These are phyloP conservation scores for Gadus chalcogrammus DNA, from an alignment of 2,113 vertebrate species.

Conservation along the genomic window DNA sequence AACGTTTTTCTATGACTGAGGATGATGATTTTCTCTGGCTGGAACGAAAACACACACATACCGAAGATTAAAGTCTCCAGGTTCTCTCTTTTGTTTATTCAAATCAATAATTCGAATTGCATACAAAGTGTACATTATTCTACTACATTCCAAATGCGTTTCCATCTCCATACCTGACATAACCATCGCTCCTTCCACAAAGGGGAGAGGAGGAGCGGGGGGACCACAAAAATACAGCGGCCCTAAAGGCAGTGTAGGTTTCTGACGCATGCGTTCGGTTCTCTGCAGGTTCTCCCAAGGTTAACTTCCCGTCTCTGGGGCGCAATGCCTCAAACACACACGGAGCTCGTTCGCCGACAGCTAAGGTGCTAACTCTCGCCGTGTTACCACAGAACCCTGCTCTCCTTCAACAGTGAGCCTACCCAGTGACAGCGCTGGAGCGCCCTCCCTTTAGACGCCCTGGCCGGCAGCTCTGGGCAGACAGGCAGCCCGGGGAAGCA, in stretches of 20 bases:
- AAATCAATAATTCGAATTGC: too few relatives aligned
- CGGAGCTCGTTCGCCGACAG: constrained; percentile 34
- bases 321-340: constrained; percentile 47
- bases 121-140: too few relatives aligned
- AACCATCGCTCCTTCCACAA: too few relatives aligned
- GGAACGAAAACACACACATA: background rate
- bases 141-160: too few relatives aligned
- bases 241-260: constrained; percentile 30
- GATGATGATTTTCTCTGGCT: constrained; percentile 10
- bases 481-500: constrained; percentile 31
- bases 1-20: constrained; percentile 20
- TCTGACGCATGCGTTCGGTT: constrained; percentile 47
- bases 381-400: constrained; percentile 35
- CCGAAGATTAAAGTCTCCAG: background rate
- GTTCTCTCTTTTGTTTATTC: too few relatives aligned
- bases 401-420: constrained; percentile 47
- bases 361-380: constrained; percentile 52
- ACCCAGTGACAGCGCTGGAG: constrained; percentile 41
- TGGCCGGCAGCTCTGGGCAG: constrained; percentile 36
- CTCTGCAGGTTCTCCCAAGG: constrained; percentile 32
- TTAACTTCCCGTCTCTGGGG: constrained; percentile 49
- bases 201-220: too few relatives aligned
- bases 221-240: too few relatives aligned
- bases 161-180: too few relatives aligned
- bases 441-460: constrained; percentile 30